Evolutionary conservation across 2,888 invertebrate species (phyloP), one percentile per base, ranked within the genome.

Genomic region (Cylloceria caligata): DNA sequence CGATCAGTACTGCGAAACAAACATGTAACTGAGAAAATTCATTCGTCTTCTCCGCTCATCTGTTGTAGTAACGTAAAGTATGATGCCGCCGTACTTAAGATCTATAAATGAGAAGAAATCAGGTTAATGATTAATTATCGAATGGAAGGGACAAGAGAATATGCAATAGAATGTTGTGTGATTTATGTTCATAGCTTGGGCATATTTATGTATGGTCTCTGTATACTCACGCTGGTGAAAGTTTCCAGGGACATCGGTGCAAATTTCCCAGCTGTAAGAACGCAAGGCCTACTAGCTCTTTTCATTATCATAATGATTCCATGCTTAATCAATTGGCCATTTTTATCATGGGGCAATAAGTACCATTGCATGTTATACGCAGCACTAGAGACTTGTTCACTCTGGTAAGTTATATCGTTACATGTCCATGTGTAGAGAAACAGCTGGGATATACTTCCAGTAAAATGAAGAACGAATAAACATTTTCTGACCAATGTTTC

Each of bases 361-460:
- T 88, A 88, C 89, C 89, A 89, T 11, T 77, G 60, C 52, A 85
- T 81, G n/a, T 86, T 72, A 52, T 88, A 89, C 55, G 80, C 86
- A 5, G 86, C 81, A 7, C 84, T 65, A 4, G 84, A 83, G 30
- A 89, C 67, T 7, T 24, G 60, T 13, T 60, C 67, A 65, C 88
- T 89, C 77, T 88, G 86, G 13, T 81, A 76, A 13, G 86, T 87
- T 65, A 89, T 84, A 19, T 86, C 84, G 42, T 88, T 84, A 72
- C 88, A 86, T 4, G 88, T 86, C 85, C 87, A 85, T 9, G 89
- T 87, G 52, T 88, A 88, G 34, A 89, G 72, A 62, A 86, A 82
- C 3, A 88, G 80, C 80, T 89, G 88, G 16, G 83, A 72, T 30
- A 88, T 47, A 30, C 85, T 80, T 13, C 86, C 87, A 62, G 84